Percentiles rank a stretch among this genome's conserved stretches.
Conservation (phyloP, 2,797 vertebrate genomes). For the Pteronotus mesoamericanus region DNA sequence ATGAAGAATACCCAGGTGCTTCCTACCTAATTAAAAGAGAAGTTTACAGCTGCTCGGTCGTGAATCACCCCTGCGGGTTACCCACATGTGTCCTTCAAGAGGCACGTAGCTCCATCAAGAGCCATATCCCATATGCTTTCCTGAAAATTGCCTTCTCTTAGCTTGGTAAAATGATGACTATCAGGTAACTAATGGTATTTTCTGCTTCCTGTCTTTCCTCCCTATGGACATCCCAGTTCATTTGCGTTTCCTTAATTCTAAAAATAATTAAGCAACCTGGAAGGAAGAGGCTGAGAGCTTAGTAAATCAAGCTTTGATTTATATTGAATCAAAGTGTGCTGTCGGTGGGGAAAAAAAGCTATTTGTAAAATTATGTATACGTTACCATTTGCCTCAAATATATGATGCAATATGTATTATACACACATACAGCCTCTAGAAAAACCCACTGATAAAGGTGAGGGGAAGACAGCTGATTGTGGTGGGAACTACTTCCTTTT, state of each 20-base stretch:
- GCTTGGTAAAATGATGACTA: constrained; percentile 1
- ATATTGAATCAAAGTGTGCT: not conserved
- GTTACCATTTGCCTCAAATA: not conserved
- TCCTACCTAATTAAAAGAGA: constrained; percentile 83
- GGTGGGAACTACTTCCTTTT: not conserved
- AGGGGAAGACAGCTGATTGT: not conserved
- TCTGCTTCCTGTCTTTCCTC: constrained; percentile 52
- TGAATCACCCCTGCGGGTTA: constrained; percentile 61
- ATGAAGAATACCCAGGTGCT: constrained; percentile 81
- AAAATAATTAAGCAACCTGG: constrained; percentile 54
- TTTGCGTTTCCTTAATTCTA: constrained; percentile 59
- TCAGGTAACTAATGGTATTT: constrained; percentile 35
- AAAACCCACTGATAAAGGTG: not conserved
- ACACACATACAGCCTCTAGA: not conserved
- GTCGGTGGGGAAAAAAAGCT: not conserved
- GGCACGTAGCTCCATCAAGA: constrained; percentile 52
- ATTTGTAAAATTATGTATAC: not conserved
- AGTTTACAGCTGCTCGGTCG: constrained; percentile 62
- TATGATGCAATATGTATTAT: not conserved
- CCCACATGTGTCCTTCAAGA: constrained; percentile 69
- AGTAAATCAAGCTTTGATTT: not conserved
- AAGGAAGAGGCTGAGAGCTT: constrained; percentile 2
- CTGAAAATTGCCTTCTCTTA: constrained; percentile 23
- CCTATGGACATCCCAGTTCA: not conserved
- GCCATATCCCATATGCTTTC: constrained; percentile 45